Evolutionary conservation across 2,888 invertebrate genomes (phyloP).

Genomic region (Sisyra nigra): DNA sequence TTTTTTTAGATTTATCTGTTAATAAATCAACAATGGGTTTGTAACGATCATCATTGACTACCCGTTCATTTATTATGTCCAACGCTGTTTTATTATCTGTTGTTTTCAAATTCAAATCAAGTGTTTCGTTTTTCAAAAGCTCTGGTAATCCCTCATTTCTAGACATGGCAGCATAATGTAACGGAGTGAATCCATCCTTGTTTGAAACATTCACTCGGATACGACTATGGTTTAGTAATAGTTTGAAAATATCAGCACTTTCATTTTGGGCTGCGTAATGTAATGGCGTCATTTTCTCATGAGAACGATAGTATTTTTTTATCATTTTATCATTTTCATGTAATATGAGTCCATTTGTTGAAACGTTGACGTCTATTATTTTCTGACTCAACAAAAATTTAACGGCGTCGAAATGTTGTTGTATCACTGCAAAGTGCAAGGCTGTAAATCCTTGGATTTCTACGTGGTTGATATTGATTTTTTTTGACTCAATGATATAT

Average conservation of each 20-base stretch:
- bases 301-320: too few species aligned
- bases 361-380: too few species aligned
- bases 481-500: too few species aligned
- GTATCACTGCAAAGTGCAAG: not conserved
- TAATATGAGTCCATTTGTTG: too few species aligned
- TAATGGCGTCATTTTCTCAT: not conserved
- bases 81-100: not conserved
- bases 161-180: not conserved
- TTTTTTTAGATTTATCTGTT: too few species aligned
- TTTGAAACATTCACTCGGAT: not conserved
- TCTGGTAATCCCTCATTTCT: not conserved
- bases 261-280: not conserved
- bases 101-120: not conserved
- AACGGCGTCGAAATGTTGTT: not conserved
- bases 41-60: too few species aligned
- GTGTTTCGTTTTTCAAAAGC: not conserved
- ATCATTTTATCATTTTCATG: too few species aligned
- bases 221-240: too few species aligned
- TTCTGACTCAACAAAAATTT: not conserved
- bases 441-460: not conserved
- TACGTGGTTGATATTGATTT: not conserved
- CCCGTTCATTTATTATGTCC: too few species aligned
- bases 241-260: not conserved
- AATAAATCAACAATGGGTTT: too few species aligned
- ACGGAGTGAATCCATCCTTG: not conserved